phyloP scores from a whole-genome alignment of 2,113 vertebrate species.

The Pyxicephalus adspersus region DNA sequence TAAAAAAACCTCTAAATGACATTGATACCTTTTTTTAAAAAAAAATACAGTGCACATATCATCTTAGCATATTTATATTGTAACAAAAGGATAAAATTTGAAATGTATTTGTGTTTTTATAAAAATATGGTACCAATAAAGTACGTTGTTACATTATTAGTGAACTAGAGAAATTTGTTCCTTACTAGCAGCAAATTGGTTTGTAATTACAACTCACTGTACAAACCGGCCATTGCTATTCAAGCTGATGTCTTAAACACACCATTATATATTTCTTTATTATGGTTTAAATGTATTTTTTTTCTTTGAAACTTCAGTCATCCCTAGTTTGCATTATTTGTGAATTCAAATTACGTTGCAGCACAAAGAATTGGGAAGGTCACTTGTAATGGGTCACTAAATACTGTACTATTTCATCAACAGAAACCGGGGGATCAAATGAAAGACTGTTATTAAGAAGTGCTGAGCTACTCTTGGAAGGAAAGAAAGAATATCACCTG shows the following conservation, averaged over 20 bases:
- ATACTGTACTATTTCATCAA: constrained; percentile 24
- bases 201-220: constrained; percentile 1
- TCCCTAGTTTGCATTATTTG: background rate
- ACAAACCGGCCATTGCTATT: background rate
- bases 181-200: background rate
- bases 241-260: too few species aligned
- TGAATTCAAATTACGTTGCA: constrained; percentile 20
- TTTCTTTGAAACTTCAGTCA: background rate
- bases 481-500: constrained; percentile 49
- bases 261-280: too few species aligned
- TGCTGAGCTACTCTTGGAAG: constrained; percentile 42
- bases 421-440: constrained; percentile 31
- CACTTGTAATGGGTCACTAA: constrained; percentile 38
- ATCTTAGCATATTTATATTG: background rate
- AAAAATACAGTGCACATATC: too few species aligned
- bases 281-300: too few species aligned
- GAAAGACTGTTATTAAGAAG: constrained; percentile 49
- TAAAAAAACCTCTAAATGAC: too few species aligned
- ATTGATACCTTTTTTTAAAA: too few species aligned
- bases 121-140: background rate
- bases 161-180: background rate
- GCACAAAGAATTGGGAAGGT: constrained; percentile 30
- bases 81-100: background rate
- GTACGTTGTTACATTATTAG: background rate
- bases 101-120: background rate